These are phyloP conservation scores for Acleris sparsana DNA, from an alignment of 2,888 invertebrate genomes.

Conservation along the genomic window DNA sequence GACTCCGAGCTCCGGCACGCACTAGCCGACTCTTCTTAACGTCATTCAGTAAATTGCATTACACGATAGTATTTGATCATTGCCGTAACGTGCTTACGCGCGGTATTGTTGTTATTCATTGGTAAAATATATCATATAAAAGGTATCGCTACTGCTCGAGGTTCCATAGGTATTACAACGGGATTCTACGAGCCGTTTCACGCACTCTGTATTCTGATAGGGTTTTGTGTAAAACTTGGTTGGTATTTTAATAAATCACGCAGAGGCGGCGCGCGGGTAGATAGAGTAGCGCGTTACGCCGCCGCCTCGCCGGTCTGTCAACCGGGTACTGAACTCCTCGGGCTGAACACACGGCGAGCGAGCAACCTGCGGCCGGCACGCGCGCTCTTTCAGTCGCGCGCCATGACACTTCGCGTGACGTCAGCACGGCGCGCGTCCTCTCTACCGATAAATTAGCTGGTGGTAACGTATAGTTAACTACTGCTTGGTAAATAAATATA, in stretches of 20 bases:
- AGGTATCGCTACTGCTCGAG: slow-evolving; percentile 52
- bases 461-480: slow-evolving; percentile 5
- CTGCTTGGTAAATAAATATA: not conserved
- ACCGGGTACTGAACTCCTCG: slow-evolving; percentile 79
- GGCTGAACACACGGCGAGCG: slow-evolving; percentile 35
- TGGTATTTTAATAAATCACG: slow-evolving; percentile 67
- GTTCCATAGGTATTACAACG: slow-evolving; percentile 27
- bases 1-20: slow-evolving; percentile 42
- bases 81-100: slow-evolving; percentile 40
- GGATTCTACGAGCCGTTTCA: slow-evolving; percentile 3
- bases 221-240: slow-evolving; percentile 68
- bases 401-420: slow-evolving; percentile 70
- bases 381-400: slow-evolving; percentile 66
- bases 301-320: slow-evolving; percentile 80
- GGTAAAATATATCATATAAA: slow-evolving; percentile 65
- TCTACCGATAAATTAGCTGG: slow-evolving; percentile 22
- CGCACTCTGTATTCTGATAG: slow-evolving; percentile 40
- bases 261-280: slow-evolving; percentile 75
- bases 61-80: slow-evolving; percentile 40
- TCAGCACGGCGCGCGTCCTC: slow-evolving; percentile 49
- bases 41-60: slow-evolving; percentile 44
- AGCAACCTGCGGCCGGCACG: slow-evolving; percentile 62
- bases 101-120: slow-evolving; percentile 48
- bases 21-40: slow-evolving; percentile 42
- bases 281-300: slow-evolving; percentile 62